Evolutionary conservation across 2,888 invertebrate genomes (phyloP), one percentile per base, ranked within the genome.

Genomic region (Agapostemon virescens): DNA sequence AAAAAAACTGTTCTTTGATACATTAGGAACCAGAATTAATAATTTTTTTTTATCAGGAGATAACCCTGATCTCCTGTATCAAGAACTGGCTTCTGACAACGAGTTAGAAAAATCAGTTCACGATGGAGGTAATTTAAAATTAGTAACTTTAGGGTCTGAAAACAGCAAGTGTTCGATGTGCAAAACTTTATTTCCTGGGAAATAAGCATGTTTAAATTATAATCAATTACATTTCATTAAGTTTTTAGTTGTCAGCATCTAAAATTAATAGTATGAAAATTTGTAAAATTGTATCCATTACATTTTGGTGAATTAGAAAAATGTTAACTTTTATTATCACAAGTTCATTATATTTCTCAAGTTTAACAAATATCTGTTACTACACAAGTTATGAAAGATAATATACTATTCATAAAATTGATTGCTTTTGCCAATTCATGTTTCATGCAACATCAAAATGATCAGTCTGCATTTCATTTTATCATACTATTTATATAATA

Each of bases 11-110:
- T 71, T 63, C 5, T 13, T 58, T 23, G 5, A n/a, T 23, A 42
- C 23, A n/a, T 55, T 5, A 38, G 40, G 61, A 67, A 45, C 36
- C 70, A 30, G 77, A 36, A 75, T 79, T 79, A 83, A 85, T 75
- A 77, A 30, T 70, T 66, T 86, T 83, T 40, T 86, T 85, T 90
- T 85, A 85, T 91, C 92, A 94, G 94, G 94, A 91, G 94, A 94
- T 89, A 94, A 94, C 91, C 93, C 94, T 87, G 94, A 94, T 90
- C 93, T 94, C 86, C 93, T 94, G 77, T 94, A 93, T 91, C 93
- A 94, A 92, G 94, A 94, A 92, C 92, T 94, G 89, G 93, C 93
- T 84, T 93, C 93, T 89, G 89, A 92, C 82, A 90, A 90, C 85
- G 92, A 92, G 78, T 87, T 90, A 88, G 89, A 91, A 84, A 90